Percentiles rank a stretch among this genome's conserved stretches.
phyloP scores from a whole-genome alignment of 2,113 vertebrate species.

The Paramisgurnus dabryanus region DNA sequence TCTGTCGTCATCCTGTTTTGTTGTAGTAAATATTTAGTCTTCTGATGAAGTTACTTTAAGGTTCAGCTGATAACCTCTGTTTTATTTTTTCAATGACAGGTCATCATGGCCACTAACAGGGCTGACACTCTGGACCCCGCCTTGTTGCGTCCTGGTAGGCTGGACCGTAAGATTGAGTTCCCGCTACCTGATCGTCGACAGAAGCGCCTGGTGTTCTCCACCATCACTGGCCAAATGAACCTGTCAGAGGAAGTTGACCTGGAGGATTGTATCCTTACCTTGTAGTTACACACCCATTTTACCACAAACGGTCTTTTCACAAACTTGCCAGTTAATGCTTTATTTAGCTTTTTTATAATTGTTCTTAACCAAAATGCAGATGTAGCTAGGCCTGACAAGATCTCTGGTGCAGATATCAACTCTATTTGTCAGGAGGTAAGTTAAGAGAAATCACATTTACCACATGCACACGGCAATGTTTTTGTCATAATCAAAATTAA shows the following conservation, averaged over 20 bases:
- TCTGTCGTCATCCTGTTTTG: not conserved
- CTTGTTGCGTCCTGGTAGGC: constrained; percentile 85
- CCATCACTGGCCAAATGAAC: constrained; percentile 96
- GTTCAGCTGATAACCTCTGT: not conserved
- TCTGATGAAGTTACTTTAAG: not conserved
- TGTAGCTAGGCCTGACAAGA: constrained; percentile 92
- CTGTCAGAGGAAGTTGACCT: constrained; percentile 94
- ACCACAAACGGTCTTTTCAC: not conserved
- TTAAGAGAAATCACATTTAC: too few species aligned
- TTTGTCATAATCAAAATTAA: not conserved
- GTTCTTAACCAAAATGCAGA: constrained; percentile 79
- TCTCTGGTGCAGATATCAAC: constrained; percentile 94
- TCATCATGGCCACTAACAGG: constrained; percentile 95
- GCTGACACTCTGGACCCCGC: constrained; percentile 93
- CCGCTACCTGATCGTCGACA: constrained; percentile 91
- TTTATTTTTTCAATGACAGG: constrained; percentile 65
- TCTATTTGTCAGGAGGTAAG: constrained; percentile 95
- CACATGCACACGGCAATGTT: too few species aligned
- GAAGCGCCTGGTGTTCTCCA: constrained; percentile 91
- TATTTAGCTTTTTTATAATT: not conserved
- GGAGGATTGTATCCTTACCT: constrained; percentile 89
- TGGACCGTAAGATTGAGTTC: constrained; percentile 94
- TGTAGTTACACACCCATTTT: not conserved
- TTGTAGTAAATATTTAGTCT: too few species aligned
- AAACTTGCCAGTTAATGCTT: not conserved